Evolutionary conservation across 2,888 invertebrate genomes (phyloP).

Genomic region (Nephrotoma guestfalica): DNA sequence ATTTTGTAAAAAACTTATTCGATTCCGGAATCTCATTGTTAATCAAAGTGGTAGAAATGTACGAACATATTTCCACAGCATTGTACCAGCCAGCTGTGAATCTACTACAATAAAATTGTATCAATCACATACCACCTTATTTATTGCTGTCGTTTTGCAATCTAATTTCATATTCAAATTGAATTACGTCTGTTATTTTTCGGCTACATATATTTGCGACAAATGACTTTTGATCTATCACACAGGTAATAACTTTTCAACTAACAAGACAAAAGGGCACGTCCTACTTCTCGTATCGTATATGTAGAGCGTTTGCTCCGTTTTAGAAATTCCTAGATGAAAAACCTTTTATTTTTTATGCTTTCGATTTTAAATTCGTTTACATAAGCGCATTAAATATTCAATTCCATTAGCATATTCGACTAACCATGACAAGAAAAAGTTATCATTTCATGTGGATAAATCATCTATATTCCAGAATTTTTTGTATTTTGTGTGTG

Average conservation of each 20-base stretch:
- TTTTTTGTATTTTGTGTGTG: neutral
- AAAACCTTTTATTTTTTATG: neutral
- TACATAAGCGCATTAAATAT: neutral
- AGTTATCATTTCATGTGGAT: neutral
- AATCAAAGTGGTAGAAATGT: no score
- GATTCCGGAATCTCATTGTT: no score
- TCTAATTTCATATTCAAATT: neutral
- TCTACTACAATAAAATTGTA: no score
- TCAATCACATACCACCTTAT: no score
- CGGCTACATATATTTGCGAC: neutral
- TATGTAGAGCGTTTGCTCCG: neutral
- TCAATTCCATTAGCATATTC: neutral
- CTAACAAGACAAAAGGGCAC: neutral
- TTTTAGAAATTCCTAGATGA: neutral
- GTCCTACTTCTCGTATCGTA: no score
- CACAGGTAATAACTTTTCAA: neutral
- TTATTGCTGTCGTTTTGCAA: neutral
- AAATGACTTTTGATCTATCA: neutral
- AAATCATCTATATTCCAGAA: neutral
- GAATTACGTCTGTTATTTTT: no score
- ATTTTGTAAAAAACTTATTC: no score
- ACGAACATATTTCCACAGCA: no score
- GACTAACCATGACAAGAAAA: neutral
- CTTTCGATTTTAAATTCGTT: neutral
- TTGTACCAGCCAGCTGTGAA: no score